A percentile compares a stretch with the other conserved stretches of the same genome.
These are phyloP conservation scores for Rostratula benghalensis DNA, from an alignment of 2,113 vertebrate genomes.

Conservation along the genomic window DNA sequence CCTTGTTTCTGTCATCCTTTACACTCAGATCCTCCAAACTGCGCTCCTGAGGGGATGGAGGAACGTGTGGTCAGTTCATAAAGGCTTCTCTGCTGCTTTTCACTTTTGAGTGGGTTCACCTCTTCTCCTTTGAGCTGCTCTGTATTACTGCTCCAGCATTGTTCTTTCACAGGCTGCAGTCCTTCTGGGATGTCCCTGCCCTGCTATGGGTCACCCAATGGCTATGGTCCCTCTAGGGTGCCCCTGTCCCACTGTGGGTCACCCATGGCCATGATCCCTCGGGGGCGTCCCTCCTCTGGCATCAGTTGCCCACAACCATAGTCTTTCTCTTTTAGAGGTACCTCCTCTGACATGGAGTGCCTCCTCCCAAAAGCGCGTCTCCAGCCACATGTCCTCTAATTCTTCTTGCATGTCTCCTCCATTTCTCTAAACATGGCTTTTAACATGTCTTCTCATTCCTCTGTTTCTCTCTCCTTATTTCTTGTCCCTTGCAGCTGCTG, in stretches of 20 bases:
- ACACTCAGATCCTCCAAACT: not conserved
- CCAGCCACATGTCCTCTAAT: not conserved
- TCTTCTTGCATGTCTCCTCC: not conserved
- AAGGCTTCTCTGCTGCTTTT: not conserved
- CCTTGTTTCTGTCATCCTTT: not conserved
- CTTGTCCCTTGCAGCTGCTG: not conserved
- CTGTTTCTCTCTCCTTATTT: not conserved
- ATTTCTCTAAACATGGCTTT: not conserved
- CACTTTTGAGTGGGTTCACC: not conserved
- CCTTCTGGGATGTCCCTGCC: not conserved
- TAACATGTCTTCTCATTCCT: not conserved
- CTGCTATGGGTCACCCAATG: no score
- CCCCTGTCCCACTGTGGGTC: not conserved
- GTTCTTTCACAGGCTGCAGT: not conserved
- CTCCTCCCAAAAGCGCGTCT: not conserved
- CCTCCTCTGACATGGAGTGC: not conserved
- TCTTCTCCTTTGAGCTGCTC: not conserved
- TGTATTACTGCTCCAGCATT: not conserved
- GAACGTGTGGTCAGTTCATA: not conserved
- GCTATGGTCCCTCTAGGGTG: no score
- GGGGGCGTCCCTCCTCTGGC: no score
- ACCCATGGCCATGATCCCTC: not conserved
- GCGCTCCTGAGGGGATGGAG: not conserved
- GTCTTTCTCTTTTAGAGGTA: not conserved
- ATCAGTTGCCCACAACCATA: not conserved